Conservation (phyloP, 2,888 invertebrate species). For the Serripes groenlandicus region DNA sequence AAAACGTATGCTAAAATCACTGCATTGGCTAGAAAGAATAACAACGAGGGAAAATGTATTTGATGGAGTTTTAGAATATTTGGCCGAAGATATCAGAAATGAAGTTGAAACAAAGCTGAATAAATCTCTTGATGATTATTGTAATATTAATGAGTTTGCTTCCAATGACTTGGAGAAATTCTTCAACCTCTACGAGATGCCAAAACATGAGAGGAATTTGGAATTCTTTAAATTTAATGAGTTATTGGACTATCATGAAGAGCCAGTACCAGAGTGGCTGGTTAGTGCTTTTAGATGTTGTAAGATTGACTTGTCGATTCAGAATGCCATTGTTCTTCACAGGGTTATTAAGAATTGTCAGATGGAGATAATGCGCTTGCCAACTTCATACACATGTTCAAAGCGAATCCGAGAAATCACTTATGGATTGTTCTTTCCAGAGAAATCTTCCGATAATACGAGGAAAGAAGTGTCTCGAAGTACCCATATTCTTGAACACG, state of each 20-base stretch:
- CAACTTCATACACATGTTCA: slow-evolving; percentile 79
- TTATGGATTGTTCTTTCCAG: slow-evolving; percentile 79
- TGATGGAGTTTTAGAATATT: slow-evolving; percentile 86
- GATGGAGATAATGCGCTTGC: slow-evolving; percentile 77
- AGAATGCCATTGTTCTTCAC: slow-evolving; percentile 86
- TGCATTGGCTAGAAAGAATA: slow-evolving; percentile 92
- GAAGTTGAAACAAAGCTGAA: slow-evolving; percentile 72
- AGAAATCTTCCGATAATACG: slow-evolving; percentile 1
- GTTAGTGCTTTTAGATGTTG: slow-evolving; percentile 89
- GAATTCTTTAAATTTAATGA: slow-evolving; percentile 19
- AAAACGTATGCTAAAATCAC: slow-evolving; percentile 90
- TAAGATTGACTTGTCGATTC: slow-evolving; percentile 90
- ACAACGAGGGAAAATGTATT: slow-evolving; percentile 90
- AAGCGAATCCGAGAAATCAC: slow-evolving; percentile 76
- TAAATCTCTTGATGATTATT: slow-evolving; percentile 81
- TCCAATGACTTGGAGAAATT: slow-evolving; percentile 40
- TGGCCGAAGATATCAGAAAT: slow-evolving; percentile 71
- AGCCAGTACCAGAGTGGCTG: slow-evolving; percentile 89
- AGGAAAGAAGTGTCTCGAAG: slow-evolving; percentile 10
- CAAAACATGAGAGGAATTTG: slow-evolving; percentile 7
- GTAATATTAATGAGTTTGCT: slow-evolving; percentile 49
- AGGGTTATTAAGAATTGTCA: slow-evolving; percentile 81
- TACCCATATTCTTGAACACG: slow-evolving; percentile 75
- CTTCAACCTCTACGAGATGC: not conserved
- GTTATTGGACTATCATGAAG: slow-evolving; percentile 64